Base-by-base conservation (phyloP, 1,140 invertebrate genomes). In the Mycetomoellerius zeteki region DNA sequence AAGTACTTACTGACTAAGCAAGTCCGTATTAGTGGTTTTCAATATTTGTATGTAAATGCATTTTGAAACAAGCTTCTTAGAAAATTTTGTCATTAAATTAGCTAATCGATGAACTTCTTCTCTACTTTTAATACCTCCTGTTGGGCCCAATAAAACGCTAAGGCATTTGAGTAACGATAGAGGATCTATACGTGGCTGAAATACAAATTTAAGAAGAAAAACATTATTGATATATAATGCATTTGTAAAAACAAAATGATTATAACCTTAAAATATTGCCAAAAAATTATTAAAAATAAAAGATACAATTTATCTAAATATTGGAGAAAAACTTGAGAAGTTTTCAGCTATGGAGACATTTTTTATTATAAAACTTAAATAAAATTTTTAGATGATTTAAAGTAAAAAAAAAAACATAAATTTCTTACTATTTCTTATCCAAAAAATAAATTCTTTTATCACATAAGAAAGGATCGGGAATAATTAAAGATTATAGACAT, bases 21-120 rank as follows among this genome's bases (percentile, higher is more conserved):
- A 96, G 88, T 98, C 97, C 1, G 97, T 96, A 91, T 98, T 97
- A n/a, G 98, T 99, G 62, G 97, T 97, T 95, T 98, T 98, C 65
- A 99, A 95, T 91, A 99, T 99, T 95, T 99, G 98, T 86, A 99
- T 97, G 93, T 99, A 99, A 90, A 99, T 98, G 96, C 98, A 99
- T 96, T 99, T 99, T 90, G 98, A 99, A 50, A 99, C 98, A 75
- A 99, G 95, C 95, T 99, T 99, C 94, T 98, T 99, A 0, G 98
- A 99, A 96, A 98, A 99, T 94, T 99, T 99, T 33, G 98, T 98
- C 98, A 99, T 99, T 92, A 99, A 96, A 93, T 98, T 99, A 96
- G 97, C 97, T 90, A 98, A 96, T 88, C 98, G 97, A 90, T 97
- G 96, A 2, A 99, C 98, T 96, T 99, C 98, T 86, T 97, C 96